phyloP scores from a whole-genome alignment of 2,888 invertebrate genomes.

The Amphiduros pacificus region DNA sequence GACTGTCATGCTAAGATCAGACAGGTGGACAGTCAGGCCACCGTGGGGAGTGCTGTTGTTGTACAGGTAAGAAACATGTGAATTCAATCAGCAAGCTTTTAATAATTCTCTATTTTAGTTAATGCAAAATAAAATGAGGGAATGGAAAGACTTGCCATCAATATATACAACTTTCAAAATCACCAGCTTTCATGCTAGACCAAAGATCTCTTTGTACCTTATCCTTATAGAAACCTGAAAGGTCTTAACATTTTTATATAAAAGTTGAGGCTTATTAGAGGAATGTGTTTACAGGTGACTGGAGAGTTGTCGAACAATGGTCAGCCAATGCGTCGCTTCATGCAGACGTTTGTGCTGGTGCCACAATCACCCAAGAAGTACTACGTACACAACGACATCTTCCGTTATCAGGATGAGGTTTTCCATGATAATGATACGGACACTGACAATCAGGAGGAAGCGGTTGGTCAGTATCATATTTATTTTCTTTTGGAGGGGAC shows the following conservation, averaged over 20 bases:
- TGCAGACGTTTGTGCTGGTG: slow-evolving; percentile 95
- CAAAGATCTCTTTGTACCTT: too few species aligned
- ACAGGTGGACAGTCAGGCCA: slow-evolving; percentile 94
- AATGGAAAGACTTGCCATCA: too few species aligned
- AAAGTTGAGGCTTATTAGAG: too few species aligned
- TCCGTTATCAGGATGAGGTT: slow-evolving; percentile 88
- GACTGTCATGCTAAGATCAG: slow-evolving; percentile 98
- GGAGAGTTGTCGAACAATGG: slow-evolving; percentile 96
- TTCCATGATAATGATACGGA: slow-evolving; percentile 68
- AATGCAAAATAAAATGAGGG: too few species aligned
- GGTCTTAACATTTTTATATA: too few species aligned
- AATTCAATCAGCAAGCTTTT: too few species aligned
- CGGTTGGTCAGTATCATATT: too few species aligned
- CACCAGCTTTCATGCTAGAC: too few species aligned
- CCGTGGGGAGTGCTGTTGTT: slow-evolving; percentile 90
- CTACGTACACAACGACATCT: slow-evolving; percentile 98
- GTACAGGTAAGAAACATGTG: slow-evolving; percentile 86
- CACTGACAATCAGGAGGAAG: slow-evolving; percentile 35
- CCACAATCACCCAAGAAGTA: slow-evolving; percentile 95
- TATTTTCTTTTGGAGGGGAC: too few species aligned
- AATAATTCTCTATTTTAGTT: too few species aligned
- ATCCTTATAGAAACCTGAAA: too few species aligned
- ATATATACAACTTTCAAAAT: too few species aligned
- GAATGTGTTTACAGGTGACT: slow-evolving; percentile 80
- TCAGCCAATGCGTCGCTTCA: slow-evolving; percentile 95